Percentiles rank a stretch among this genome's conserved stretches.
phyloP scores from a whole-genome alignment of 2,888 invertebrate species.

The Ennomos quercinarius region DNA sequence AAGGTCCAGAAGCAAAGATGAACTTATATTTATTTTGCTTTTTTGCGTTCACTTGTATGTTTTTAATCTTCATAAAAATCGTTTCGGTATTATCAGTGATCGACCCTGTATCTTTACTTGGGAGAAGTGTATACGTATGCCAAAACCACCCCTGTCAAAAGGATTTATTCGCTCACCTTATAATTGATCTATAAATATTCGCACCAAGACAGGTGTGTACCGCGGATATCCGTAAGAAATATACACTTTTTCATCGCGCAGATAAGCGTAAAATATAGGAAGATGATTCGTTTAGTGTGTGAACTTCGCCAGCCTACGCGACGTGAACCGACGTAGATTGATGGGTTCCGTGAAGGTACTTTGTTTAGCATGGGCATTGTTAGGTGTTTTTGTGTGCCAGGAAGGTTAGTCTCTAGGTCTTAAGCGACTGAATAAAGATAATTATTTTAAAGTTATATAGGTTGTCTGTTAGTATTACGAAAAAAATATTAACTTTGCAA shows the following conservation, averaged over 20 bases:
- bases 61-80: too few relatives aligned
- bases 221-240: slow-evolving; percentile 14
- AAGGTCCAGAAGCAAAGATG: too few relatives aligned
- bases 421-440: background rate
- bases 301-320: slow-evolving; percentile 40
- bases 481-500: background rate
- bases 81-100: too few relatives aligned
- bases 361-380: slow-evolving; percentile 41
- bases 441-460: background rate
- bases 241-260: slow-evolving; percentile 7
- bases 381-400: slow-evolving; percentile 27
- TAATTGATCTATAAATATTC: background rate
- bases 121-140: too few relatives aligned
- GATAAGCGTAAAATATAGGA: slow-evolving; percentile 30
- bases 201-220: background rate
- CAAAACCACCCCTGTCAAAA: too few relatives aligned
- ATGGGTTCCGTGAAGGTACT: slow-evolving; percentile 33
- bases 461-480: background rate
- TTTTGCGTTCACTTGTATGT: too few relatives aligned
- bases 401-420: slow-evolving; percentile 13
- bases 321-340: slow-evolving; percentile 41
- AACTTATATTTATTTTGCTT: too few relatives aligned
- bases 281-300: slow-evolving; percentile 39
- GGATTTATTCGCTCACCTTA: background rate
- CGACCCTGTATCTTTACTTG: too few relatives aligned